Evolutionary conservation across 2,113 vertebrate species (phyloP), one percentile per base, ranked within the genome.

Genomic region (Sceloporus tristichus): DNA sequence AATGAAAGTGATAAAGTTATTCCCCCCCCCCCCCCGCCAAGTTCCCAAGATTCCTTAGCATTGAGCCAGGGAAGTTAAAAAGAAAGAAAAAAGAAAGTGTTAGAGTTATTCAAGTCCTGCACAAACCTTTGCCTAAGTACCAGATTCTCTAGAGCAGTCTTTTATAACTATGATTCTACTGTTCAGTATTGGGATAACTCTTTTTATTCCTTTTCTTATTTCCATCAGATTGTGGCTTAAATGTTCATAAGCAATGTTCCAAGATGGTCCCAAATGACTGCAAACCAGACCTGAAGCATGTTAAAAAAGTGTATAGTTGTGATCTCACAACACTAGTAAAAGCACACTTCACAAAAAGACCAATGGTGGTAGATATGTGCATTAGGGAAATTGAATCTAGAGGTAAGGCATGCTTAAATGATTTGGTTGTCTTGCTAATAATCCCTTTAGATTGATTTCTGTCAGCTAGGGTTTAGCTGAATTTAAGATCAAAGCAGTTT

Each of bases 311-410:
- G 79, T 97, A 99, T 97, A 99, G 99, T 96, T 99, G 99, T 89
- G 99, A 99, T 96, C 98, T 99, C 48, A 99, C 99, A 5, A 99
- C 99, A 0, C 97, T 99, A 74, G 99, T 99, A 88, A 99, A 99
- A 96, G 99, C 98, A 68, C 99, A 98, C 95, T 98, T 98, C 95
- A 96, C 98, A 3, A 99, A 99, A 93, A 95, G 99, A 89, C 99
- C 99, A 14, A 99, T 99, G 99, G 99, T 99, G 86, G 99, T 99
- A 27, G 98, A 99, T 95, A 99, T 99, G 99, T 99, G 99, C 96
- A 98, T 99, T 94, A 97, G 98, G 94, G 99, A 99, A 91, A 98
- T 99, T 40, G 99, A 99, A 90, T 97, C 98, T 5, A 96, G 99
- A 98, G 99, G 99, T 99, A 95, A 98, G 97, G 85, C 21, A 0